These are phyloP conservation scores for Halichoeres trimaculatus DNA, from an alignment of 2,113 vertebrate species.

Conservation along the genomic window DNA sequence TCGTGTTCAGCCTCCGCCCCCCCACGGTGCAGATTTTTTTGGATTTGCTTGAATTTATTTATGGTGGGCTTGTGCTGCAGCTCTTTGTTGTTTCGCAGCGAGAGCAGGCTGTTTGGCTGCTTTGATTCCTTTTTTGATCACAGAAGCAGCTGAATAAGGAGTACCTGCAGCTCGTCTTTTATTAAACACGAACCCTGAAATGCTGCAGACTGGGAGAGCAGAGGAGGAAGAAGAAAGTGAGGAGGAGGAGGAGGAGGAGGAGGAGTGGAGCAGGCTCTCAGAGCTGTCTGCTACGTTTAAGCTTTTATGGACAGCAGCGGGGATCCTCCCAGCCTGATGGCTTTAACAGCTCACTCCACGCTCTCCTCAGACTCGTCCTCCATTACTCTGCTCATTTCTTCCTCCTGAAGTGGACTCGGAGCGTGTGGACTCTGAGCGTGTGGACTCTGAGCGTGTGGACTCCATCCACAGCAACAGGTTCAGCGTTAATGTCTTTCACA, in stretches of 20 bases:
- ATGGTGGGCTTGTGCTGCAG: neutral
- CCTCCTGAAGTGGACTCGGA: slow-evolving; percentile 19
- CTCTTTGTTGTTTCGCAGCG: slow-evolving; percentile 40
- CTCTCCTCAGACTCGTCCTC: slow-evolving; percentile 38
- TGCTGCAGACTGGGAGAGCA: slow-evolving; percentile 11
- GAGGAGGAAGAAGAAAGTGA: neutral
- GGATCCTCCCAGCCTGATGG: slow-evolving; percentile 61
- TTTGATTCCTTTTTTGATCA: slow-evolving; percentile 50
- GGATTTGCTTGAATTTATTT: slow-evolving; percentile 25
- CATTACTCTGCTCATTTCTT: slow-evolving; percentile 41
- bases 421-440: slow-evolving; percentile 24
- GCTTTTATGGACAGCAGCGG: slow-evolving; percentile 64
- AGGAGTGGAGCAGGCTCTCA: slow-evolving; percentile 38
- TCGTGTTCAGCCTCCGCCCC: neutral
- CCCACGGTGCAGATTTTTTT: slow-evolving; percentile 9
- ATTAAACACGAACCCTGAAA: slow-evolving; percentile 44
- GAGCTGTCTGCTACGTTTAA: slow-evolving; percentile 57
- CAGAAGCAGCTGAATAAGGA: slow-evolving; percentile 53
- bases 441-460: neutral
- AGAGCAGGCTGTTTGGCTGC: slow-evolving; percentile 7
- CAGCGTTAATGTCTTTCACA: slow-evolving; percentile 45
- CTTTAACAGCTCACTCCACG: slow-evolving; percentile 61
- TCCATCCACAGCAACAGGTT: slow-evolving; percentile 41
- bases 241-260: neutral
- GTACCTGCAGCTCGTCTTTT: slow-evolving; percentile 55